Base-by-base conservation (phyloP, 2,113 vertebrate genomes). In the Notarius quadriscutis region DNA sequence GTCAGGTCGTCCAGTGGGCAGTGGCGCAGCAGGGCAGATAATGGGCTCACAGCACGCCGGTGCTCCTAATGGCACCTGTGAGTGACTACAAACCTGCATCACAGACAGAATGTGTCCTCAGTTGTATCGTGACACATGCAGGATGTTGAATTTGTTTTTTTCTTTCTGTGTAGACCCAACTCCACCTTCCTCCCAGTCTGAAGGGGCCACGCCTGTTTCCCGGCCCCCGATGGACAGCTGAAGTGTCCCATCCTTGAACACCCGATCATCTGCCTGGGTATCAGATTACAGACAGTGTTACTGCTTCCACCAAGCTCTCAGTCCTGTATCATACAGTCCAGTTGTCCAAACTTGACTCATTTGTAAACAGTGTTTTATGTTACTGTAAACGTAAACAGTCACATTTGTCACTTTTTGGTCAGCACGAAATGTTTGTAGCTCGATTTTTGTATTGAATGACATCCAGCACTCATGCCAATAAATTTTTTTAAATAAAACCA, bases 31-130 rank as follows among this genome's bases (percentile, higher is more conserved):
- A 1, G 72, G 90, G 30, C 96, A 53, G 89, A 92, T 96, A 0
- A 90, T 97, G 10, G 96, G 96, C 51, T 93, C 97, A 4, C 94
- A 96, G 0, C 95, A 95, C 82, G 90, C 96, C 0, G 96, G 97
- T 27, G 95, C 97, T 1, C 96, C 97, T 0, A 98, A 98, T 0
- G 98, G 97, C 93, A 96, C 97, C 96, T 98, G 98, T 99, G 92
- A 97, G 97, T 96, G 50, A 30, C 72, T 30, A 60, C 84, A 78
- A 6, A 17, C 9, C 41, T 60, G 41, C 18, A 30, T 1, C 17
- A 17, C 27, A 67, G 48, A 41, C 25, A 41, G 18, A 63, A 25
- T 9, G 77, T 79, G 0, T 53, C 18, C 22, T 81, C 8, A 22
- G 55, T 22, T 63, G 10, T 77, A n/a, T 4, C 17, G 12, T 71